Evolutionary conservation across 2,888 invertebrate genomes (phyloP).

Genomic region (Steinernema scapterisci): DNA sequence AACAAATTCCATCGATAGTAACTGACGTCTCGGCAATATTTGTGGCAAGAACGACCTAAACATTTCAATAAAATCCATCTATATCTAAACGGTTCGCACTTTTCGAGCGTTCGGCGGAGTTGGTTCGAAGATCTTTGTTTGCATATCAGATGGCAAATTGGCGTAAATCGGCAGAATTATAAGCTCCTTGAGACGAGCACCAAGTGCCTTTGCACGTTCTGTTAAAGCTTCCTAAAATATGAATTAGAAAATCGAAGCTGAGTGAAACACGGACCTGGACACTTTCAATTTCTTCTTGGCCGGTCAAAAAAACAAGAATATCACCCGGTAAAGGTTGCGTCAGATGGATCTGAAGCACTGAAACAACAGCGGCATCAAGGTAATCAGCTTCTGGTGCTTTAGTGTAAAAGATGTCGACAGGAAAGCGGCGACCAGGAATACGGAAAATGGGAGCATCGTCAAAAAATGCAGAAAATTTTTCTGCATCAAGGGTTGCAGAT

Average conservation of each 20-base stretch:
- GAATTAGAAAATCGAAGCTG: neutral
- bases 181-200: slow-evolving; percentile 83
- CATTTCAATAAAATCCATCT: neutral
- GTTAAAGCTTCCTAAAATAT: slow-evolving; percentile 70
- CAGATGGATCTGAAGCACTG: slow-evolving; percentile 94
- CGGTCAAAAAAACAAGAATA: slow-evolving; percentile 92
- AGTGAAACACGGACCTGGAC: slow-evolving; percentile 38
- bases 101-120: slow-evolving; percentile 95
- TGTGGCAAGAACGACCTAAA: slow-evolving; percentile 86
- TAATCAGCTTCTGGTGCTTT: slow-evolving; percentile 99
- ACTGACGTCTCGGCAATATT: slow-evolving; percentile 99
- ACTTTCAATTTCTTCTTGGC: slow-evolving; percentile 68
- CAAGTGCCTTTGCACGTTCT: slow-evolving; percentile 87
- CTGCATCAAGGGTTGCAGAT: slow-evolving; percentile 94
- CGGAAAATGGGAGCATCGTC: slow-evolving; percentile 97
- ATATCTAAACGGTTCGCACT: slow-evolving; percentile 67
- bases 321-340: slow-evolving; percentile 90
- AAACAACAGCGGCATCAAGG: slow-evolving; percentile 90
- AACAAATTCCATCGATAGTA: slow-evolving; percentile 97
- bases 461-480: slow-evolving; percentile 89
- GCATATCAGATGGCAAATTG: slow-evolving; percentile 97
- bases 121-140: slow-evolving; percentile 96
- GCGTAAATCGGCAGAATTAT: slow-evolving; percentile 94
- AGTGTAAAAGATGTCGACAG: slow-evolving; percentile 97
- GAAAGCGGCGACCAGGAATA: slow-evolving; percentile 89